Evolutionary conservation across 2,888 invertebrate genomes (phyloP).

Genomic region (Deilephila elpenor): DNA sequence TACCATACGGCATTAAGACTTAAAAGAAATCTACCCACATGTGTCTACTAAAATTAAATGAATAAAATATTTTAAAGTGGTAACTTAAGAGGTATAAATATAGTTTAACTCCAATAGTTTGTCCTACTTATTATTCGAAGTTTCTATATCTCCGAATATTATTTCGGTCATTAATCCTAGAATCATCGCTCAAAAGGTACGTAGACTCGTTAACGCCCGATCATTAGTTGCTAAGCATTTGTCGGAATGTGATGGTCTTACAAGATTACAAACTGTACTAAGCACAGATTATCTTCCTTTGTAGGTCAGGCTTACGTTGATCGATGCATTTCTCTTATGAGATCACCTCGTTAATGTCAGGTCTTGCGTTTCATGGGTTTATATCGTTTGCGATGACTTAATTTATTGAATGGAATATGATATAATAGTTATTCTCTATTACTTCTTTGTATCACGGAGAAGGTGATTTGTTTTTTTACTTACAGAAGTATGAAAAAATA

Average conservation of each 20-base stretch:
- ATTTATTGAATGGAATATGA: not conserved
- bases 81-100: no score
- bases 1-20: no score
- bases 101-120: no score
- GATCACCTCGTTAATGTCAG: not conserved
- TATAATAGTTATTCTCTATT: not conserved
- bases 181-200: not conserved
- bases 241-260: not conserved
- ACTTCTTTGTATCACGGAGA: no score
- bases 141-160: no score
- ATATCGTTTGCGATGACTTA: not conserved
- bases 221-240: constrained; percentile 6
- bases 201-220: not conserved
- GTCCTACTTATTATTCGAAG: no score
- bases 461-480: no score
- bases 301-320: not conserved
- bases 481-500: no score
- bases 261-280: constrained; percentile 7
- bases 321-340: not conserved
- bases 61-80: no score
- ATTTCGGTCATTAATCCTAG: no score
- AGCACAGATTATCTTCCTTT: not conserved
- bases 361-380: not conserved
- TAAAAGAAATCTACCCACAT: no score
- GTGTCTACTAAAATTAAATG: no score